Evolutionary conservation across 2,797 vertebrate species (phyloP), one percentile per base, ranked within the genome.

Genomic region (Coreius guichenoti): DNA sequence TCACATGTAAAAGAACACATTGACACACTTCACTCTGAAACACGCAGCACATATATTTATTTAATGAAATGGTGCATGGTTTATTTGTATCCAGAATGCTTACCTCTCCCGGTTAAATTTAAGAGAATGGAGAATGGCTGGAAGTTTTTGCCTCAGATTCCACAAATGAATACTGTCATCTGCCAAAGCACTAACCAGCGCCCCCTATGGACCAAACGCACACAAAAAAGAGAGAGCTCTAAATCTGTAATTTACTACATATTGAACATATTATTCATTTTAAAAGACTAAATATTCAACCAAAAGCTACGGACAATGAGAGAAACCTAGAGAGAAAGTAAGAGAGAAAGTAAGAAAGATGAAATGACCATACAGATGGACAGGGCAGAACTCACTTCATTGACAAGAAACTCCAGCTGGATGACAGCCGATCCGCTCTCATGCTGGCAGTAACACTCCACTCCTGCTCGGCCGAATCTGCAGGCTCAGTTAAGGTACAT

Each of bases 121-220:
- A 84, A 99, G 96, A 1, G 98, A 99, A 92, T 99, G 98, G 79
- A 99, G 94, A 91, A 99, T 96, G n/a, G 98, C 98, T 54, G 98
- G 98, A 89, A 97, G 97, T 92, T 99, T 99, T 91, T 99, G 98
- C 94, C 98, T 96, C 92, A 99, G 94, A 93, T 99, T 99, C 98
- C 98, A 99, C 90, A 99, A 94, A 90, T 99, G 98, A 92, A 99
- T 94, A 90, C 97, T 99, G 93, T 99, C 98, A 92, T 99, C 98
- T 92, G 98, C 95, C 96, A 99, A 97, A 96, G 97, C 97, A 95
- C 98, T 99, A 95, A 99, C 98, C 90, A 99, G 97, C 86, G 98
- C 98, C 96, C 98, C 98, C 98, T 99, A 88, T 76, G 23, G 83
- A 81, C 76, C 88, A 82, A 58, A 51, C 72, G 87, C 89, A 33